phyloP scores from a whole-genome alignment of 2,888 invertebrate species.

The Phymatocera aterrima region DNA sequence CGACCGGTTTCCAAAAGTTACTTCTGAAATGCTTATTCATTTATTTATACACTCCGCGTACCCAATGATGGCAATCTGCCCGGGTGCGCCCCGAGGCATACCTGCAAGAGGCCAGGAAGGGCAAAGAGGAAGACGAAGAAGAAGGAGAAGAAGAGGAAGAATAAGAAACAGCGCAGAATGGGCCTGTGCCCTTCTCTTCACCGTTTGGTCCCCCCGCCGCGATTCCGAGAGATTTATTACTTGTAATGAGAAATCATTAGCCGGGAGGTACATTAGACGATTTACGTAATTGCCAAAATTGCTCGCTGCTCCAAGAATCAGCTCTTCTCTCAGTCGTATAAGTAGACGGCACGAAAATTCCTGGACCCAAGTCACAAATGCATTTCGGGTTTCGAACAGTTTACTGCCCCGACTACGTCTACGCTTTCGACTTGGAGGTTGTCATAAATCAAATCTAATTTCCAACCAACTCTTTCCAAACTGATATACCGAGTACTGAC shows the following conservation, averaged over 20 bases:
- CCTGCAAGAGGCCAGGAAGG: constrained; percentile 10
- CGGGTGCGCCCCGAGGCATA: constrained; percentile 3
- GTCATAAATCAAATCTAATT: constrained; percentile 42
- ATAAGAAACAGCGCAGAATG: background rate
- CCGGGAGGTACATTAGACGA: constrained; percentile 72
- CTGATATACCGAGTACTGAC: background rate
- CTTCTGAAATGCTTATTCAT: constrained; percentile 1
- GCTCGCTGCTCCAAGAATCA: constrained; percentile 10
- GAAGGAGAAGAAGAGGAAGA: background rate
- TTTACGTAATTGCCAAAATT: constrained; percentile 71
- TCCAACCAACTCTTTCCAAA: background rate
- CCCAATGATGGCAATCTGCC: constrained; percentile 33
- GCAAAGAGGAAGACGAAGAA: background rate
- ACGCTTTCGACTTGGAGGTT: background rate
- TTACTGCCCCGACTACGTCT: constrained; percentile 3
- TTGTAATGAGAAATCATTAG: constrained; percentile 74
- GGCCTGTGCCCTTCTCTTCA: background rate
- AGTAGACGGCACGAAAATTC: constrained; percentile 35
- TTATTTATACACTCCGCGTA: constrained; percentile 16
- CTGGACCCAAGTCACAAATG: constrained; percentile 28
- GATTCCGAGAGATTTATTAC: constrained; percentile 70
- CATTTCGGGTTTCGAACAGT: constrained; percentile 12
- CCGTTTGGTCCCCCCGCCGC: background rate
- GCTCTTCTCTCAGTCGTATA: constrained; percentile 28
- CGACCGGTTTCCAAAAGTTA: background rate